Base-by-base conservation (phyloP, 1,140 invertebrate species). In the Drosophila quadrilineata region DNA sequence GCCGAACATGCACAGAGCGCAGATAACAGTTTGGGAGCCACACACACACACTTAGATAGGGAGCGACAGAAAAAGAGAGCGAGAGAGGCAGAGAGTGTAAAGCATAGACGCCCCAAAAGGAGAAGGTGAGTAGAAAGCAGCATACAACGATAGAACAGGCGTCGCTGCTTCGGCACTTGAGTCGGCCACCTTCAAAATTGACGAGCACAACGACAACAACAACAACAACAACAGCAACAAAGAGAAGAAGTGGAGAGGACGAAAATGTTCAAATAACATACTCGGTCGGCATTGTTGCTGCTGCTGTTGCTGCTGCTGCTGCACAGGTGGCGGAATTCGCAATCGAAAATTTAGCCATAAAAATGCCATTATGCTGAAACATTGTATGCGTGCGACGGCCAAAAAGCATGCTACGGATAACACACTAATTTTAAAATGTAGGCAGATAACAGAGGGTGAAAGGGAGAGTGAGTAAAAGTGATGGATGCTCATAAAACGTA, bases 1-100 rank as follows among this genome's bases (percentile, higher is more conserved):
- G 54, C 71, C 73, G 74, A 82, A 82, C 43, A 64, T 72, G 68
- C 41, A 82, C 69, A 54, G n/a, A n/a, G 64, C 59, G 65, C 66
- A 82, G 76, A 80, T 82, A 75, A 75, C 65, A 36, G 41, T 33
- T 45, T n/a, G n/a, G 22, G 56, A 52, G 48, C 19, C 17, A n/a
- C n/a, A n/a, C n/a, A n/a, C n/a, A n/a, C n/a, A n/a, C n/a, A n/a
- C n/a, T n/a, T n/a, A n/a, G n/a, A n/a, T n/a, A n/a, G n/a, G n/a
- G n/a, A n/a, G n/a, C n/a, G n/a, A n/a, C n/a, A n/a, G n/a, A n/a
- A n/a, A n/a, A n/a, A n/a, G 16, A 28, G 40, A 31, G 28, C 48
- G 19, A 36, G 48, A 8, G 14, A n/a, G 17, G 36, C 4, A n/a
- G n/a, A n/a, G n/a, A n/a, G n/a, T n/a, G n/a, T n/a, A n/a, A n/a